A percentile compares a stretch with the other conserved stretches of the same genome.
phyloP scores from a whole-genome alignment of 2,797 vertebrate genomes.

The Acanthornis magna region DNA sequence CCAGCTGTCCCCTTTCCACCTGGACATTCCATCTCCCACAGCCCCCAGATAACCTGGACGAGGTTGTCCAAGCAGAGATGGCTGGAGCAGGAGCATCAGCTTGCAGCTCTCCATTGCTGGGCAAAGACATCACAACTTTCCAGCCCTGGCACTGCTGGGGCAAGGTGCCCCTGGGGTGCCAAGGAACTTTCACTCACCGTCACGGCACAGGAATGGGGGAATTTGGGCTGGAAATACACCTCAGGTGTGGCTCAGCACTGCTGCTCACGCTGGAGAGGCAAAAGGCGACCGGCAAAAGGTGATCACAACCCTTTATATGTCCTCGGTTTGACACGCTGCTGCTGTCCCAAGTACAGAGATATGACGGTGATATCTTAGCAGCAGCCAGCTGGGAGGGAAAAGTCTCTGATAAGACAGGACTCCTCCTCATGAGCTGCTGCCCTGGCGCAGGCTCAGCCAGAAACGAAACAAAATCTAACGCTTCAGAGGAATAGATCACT shows the following conservation, averaged over 20 bases:
- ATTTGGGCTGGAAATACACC: not conserved
- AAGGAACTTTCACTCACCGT: not conserved
- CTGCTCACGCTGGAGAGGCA: not conserved
- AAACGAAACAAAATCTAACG: not conserved
- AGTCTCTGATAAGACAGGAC: not conserved
- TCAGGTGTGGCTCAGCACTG: not conserved
- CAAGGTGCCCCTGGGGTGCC: not conserved
- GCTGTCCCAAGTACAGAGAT: not conserved
- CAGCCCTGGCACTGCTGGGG: not conserved
- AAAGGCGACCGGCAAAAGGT: not conserved
- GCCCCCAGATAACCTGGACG: rapidly evolving
- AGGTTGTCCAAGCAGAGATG: not conserved
- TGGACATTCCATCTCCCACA: not conserved
- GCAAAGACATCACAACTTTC: rapidly evolving
- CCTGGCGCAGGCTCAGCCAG: not conserved
- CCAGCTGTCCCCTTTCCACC: rapidly evolving
- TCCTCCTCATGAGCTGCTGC: not conserved
- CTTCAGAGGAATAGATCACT: not conserved
- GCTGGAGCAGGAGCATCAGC: not conserved
- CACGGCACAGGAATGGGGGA: rapidly evolving
- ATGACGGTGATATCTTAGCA: rapidly evolving
- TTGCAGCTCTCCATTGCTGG: not conserved
- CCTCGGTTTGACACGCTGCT: rapidly evolving
- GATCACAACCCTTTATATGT: not conserved
- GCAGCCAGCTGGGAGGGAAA: not conserved